Base-by-base conservation (phyloP, 2,888 invertebrate genomes). In the Trachelus tabidus region DNA sequence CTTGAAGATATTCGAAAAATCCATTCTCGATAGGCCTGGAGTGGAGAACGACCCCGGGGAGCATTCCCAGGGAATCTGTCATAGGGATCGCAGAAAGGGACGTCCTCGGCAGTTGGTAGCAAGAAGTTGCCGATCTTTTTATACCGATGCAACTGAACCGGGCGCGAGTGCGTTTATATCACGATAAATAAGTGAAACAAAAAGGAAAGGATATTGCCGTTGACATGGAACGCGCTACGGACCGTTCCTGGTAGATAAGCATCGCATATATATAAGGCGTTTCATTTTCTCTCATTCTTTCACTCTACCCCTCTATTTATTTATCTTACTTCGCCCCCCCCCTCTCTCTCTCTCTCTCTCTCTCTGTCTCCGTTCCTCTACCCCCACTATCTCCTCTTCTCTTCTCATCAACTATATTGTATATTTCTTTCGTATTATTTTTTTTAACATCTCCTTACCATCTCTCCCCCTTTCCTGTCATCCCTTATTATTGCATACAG, bases 121-220 rank as follows among this genome's bases (percentile, higher is more conserved):
- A 71, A 71, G 71, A 71, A 71, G 31, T 71, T 71, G 71, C 33
- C 71, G 71, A 71, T 71, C 56, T 56, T 56, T 56, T 56, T 56
- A 9, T 56, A 56, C 56, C 56, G 34, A 71, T 34, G 71, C 71
- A 71, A 34, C 71, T 71, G 71, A 71, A 71, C 71, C 56, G 71
- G 71, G 71, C 34, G 71, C 71, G 71, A 71, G 71, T 71, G 71
- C 71, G 71, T 71, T 71, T 71, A 71, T 82, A 82, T 84, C 83
- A 81, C 81, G 85, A 85, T 85, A 84, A 81, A 84, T 84, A 84
- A 83, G 82, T 82, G 80, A 83, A 85, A 84, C 82, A 84, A 84
- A 83, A 85, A 80, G 80, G 76, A 83, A 83, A 85, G 81, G 83
- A 84, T 84, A 84, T 85, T 82, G 81, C 82, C 80, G 81, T 83